Percentiles rank a stretch among this genome's conserved stretches.
Evolutionary conservation across 2,113 vertebrate genomes (phyloP).

Genomic region (Tyrannus savana): DNA sequence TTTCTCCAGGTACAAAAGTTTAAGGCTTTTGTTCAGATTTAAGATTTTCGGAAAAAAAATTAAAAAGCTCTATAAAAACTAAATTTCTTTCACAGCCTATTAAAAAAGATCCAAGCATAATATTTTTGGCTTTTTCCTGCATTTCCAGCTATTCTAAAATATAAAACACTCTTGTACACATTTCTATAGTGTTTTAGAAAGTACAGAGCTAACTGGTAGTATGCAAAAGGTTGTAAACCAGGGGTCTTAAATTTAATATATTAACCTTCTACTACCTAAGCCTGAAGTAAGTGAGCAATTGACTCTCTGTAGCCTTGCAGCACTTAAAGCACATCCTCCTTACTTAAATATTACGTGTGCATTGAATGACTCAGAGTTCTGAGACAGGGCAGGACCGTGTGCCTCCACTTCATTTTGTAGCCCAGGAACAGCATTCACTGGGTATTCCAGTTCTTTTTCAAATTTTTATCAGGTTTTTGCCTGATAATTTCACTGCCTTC

Average conservation of each 20-base stretch:
- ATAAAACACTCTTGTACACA: not conserved
- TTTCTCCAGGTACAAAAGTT: not conserved
- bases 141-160: not conserved
- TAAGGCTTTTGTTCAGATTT: not conserved
- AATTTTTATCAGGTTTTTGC: not conserved
- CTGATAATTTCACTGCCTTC: not conserved
- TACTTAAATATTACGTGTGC: not conserved
- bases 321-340: not conserved
- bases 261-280: not conserved
- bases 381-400: fast-evolving
- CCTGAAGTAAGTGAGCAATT: not conserved
- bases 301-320: fast-evolving
- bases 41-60: not conserved
- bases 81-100: not conserved
- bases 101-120: not conserved
- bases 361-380: not conserved
- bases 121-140: not conserved
- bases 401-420: not conserved
- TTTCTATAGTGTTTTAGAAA: not conserved
- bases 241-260: not conserved
- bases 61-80: not conserved
- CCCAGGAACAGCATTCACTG: not conserved
- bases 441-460: not conserved
- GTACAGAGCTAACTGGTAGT: not conserved
- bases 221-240: not conserved